phyloP scores from a whole-genome alignment of 2,113 vertebrate genomes.

The Romanogobio albipinnatus region DNA sequence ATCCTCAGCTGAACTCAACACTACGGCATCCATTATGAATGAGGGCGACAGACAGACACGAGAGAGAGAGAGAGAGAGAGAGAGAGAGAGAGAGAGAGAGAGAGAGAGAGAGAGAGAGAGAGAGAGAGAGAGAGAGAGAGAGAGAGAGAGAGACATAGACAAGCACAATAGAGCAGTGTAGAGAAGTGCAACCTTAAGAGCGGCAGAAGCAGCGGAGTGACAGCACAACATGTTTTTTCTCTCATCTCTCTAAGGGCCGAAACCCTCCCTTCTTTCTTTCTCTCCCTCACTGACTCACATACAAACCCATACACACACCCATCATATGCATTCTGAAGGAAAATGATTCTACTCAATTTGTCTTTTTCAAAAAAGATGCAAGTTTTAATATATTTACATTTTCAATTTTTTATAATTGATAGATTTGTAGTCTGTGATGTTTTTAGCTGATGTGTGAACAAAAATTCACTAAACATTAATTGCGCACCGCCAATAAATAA shows the following conservation, averaged over 20 bases:
- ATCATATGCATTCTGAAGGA: neutral
- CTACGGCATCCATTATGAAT: conserved; percentile 53
- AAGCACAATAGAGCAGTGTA: conserved; percentile 14
- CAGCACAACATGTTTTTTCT: conserved; percentile 24
- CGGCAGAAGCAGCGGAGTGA: neutral
- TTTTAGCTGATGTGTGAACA: no score
- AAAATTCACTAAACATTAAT: no score
- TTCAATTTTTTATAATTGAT: no score
- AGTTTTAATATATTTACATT: no score
- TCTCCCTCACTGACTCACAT: neutral
- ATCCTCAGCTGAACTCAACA: conserved; percentile 46
- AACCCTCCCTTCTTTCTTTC: neutral
- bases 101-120: neutral
- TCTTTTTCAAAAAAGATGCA: no score
- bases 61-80: neutral
- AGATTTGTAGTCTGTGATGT: no score
- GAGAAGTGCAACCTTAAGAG: neutral
- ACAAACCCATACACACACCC: neutral
- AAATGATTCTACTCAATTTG: neutral
- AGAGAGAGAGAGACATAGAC: neutral
- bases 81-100: neutral
- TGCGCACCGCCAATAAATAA: no score
- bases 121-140: neutral
- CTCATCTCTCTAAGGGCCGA: neutral
- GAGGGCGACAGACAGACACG: conserved; percentile 34